A percentile compares a stretch with the other conserved stretches of the same genome.
These are phyloP conservation scores for Caiman crocodilus DNA, from an alignment of 2,797 vertebrate species.

Conservation along the genomic window DNA sequence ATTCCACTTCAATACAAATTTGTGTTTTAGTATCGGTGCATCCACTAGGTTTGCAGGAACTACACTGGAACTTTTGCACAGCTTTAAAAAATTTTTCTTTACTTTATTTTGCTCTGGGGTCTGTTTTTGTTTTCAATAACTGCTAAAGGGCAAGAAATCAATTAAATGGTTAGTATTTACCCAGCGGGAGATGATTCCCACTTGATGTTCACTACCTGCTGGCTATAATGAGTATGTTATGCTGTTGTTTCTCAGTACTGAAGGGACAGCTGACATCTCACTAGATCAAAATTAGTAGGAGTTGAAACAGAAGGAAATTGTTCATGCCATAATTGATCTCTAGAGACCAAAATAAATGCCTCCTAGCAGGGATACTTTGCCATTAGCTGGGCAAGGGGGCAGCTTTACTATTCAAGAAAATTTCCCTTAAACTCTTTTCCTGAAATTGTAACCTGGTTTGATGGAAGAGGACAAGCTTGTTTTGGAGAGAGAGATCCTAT, in stretches of 20 bases:
- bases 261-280: not conserved
- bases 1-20: accelerated
- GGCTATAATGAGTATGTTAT: conserved; percentile 19
- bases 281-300: not conserved
- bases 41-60: accelerated
- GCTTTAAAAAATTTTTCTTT: not conserved
- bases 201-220: conserved; percentile 33
- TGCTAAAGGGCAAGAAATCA: conserved; percentile 10
- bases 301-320: conserved; percentile 17
- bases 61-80: not conserved
- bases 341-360: conserved; percentile 5
- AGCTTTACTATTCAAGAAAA: not conserved
- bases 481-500: not conserved
- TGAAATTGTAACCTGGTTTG: not conserved
- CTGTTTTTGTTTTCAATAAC: not conserved
- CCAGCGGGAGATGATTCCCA: not conserved
- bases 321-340: not conserved
- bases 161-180: conserved; percentile 23
- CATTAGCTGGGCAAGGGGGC: not conserved
- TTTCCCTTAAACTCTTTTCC: not conserved
- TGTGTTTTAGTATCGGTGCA: not conserved
- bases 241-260: not conserved
- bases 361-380: not conserved
- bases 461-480: not conserved
- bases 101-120: not conserved